Percentiles rank a stretch among this genome's conserved stretches.
Conservation (phyloP, 1,140 invertebrate genomes). For the Bombus consobrinus region DNA sequence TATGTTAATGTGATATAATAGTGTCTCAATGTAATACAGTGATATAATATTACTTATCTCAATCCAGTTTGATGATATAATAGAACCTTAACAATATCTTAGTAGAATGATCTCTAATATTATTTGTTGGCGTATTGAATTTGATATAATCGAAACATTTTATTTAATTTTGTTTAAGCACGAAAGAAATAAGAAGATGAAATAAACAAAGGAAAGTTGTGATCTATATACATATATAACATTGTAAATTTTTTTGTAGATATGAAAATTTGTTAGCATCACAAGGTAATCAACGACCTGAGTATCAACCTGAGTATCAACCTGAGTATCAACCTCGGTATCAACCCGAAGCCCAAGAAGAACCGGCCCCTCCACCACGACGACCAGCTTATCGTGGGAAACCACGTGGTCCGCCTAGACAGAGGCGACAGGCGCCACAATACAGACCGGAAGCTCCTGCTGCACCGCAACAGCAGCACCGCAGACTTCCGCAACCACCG, state of each 20-base stretch:
- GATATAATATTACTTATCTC: no score
- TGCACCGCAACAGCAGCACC: constrained; percentile 36
- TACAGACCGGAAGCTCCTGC: background rate
- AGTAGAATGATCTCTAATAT: no score
- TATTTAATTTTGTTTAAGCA: no score
- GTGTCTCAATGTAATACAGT: background rate
- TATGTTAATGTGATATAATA: background rate
- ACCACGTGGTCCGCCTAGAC: constrained; percentile 33
- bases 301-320: constrained; percentile 58
- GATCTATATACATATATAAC: background rate
- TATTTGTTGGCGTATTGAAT: no score
- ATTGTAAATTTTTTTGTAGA: constrained; percentile 55
- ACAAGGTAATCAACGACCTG: constrained; percentile 49
- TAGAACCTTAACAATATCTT: no score
- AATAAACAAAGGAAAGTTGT: background rate
- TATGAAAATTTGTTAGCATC: constrained; percentile 69
- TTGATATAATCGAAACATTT: no score
- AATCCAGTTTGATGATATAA: no score
- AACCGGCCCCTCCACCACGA: constrained; percentile 19
- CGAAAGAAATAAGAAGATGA: background rate
- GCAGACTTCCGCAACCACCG: constrained; percentile 62
- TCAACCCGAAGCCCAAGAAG: background rate
- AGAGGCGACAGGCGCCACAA: constrained; percentile 59
- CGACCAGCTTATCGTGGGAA: constrained; percentile 50
- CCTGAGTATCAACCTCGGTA: constrained; percentile 46